Percentiles rank a stretch among this genome's conserved stretches.
Conservation (phyloP, 2,113 vertebrate genomes). For the Macrotus californicus region DNA sequence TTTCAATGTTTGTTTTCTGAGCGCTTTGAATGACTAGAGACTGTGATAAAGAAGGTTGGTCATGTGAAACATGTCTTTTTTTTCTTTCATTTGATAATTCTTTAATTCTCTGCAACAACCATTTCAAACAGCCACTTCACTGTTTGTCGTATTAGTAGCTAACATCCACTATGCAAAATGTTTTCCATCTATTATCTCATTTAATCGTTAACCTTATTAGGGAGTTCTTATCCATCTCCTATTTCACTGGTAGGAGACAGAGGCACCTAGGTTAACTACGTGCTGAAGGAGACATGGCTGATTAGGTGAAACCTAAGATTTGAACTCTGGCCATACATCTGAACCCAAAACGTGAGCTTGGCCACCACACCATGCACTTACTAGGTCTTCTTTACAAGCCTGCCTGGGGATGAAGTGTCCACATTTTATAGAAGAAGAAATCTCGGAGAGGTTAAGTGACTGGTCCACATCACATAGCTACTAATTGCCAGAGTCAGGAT, state of each 20-base stretch:
- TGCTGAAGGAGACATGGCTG: background rate
- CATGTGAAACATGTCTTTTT: background rate
- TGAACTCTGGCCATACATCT: background rate
- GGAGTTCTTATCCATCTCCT: background rate
- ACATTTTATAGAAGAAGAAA: background rate
- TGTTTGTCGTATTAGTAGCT: background rate
- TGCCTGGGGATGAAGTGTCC: background rate
- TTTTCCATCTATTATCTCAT: background rate
- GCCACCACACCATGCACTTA: background rate
- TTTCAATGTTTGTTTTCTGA: background rate
- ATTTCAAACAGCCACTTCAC: background rate
- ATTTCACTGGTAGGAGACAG: background rate
- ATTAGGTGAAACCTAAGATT: background rate
- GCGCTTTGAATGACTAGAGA: background rate
- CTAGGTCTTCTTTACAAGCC: background rate
- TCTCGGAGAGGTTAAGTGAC: background rate
- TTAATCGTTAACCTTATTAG: background rate
- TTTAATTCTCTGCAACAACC: background rate
- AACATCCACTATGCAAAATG: background rate
- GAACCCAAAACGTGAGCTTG: background rate
- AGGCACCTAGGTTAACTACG: background rate
- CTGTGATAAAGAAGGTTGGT: background rate
- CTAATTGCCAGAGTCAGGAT: background rate
- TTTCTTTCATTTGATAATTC: conserved; percentile 23
- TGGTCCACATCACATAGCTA: background rate